Percentiles rank a stretch among this genome's conserved stretches.
phyloP scores from a whole-genome alignment of 2,113 vertebrate genomes.

The Cynopterus brachyotis region DNA sequence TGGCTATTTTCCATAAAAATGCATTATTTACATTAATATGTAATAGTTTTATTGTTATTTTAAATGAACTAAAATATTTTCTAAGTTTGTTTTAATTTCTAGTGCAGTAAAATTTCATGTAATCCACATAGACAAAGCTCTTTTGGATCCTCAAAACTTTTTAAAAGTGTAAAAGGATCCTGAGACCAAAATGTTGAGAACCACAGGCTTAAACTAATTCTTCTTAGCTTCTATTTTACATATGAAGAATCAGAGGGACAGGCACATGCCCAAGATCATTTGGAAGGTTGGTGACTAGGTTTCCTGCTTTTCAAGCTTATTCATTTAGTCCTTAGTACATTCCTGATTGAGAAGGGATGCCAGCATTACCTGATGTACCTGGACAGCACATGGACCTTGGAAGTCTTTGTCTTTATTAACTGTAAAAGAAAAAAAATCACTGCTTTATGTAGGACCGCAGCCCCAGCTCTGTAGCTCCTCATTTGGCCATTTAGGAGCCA shows the following conservation, averaged over 20 bases:
- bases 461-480: background rate
- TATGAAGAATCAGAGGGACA: background rate
- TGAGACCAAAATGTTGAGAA: background rate
- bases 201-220: background rate
- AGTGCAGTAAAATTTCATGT: background rate
- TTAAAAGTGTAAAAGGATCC: background rate
- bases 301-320: background rate
- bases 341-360: background rate
- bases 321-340: background rate
- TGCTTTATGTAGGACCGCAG: background rate
- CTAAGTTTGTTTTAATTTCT: background rate
- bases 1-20: background rate
- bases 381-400: slow-evolving; percentile 83
- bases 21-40: background rate
- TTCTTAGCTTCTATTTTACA: background rate
- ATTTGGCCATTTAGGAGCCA: background rate
- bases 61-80: background rate
- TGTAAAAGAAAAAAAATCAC: slow-evolving; percentile 71
- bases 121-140: background rate
- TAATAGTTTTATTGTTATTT: background rate
- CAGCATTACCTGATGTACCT: slow-evolving; percentile 88
- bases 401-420: slow-evolving; percentile 92
- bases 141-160: background rate
- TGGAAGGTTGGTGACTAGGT: background rate
- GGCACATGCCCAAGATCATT: background rate